These are phyloP conservation scores for Mormyrus proboscirostris DNA, from an alignment of 2,797 vertebrate species.

Conservation along the genomic window DNA sequence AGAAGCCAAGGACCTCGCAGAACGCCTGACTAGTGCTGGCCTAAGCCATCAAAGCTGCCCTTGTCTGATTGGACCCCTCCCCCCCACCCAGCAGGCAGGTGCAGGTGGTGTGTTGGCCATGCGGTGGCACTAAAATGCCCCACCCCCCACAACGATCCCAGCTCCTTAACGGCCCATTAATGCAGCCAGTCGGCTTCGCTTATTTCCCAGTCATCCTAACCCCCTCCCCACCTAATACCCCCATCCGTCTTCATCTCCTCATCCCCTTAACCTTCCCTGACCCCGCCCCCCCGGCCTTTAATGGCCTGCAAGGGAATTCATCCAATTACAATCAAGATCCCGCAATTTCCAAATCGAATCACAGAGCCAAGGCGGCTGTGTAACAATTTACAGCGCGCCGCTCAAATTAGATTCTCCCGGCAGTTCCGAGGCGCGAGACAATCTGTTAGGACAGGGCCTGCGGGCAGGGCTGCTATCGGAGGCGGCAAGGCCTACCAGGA, in stretches of 20 bases:
- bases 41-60: neutral
- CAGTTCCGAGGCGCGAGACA: conserved; percentile 71
- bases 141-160: conserved; percentile 47
- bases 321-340: conserved; percentile 74
- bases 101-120: conserved; percentile 42
- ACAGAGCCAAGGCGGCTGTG: conserved; percentile 56
- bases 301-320: conserved; percentile 79
- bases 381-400: conserved; percentile 67
- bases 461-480: conserved; percentile 38
- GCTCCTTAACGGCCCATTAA: conserved; percentile 65
- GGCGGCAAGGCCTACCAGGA: conserved; percentile 44
- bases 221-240: conserved; percentile 64
- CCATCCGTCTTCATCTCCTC: conserved; percentile 72
- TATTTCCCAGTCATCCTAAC: conserved; percentile 48
- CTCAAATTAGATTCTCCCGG: conserved; percentile 64
- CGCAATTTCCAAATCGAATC: conserved; percentile 68
- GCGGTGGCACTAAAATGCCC: conserved; percentile 51
- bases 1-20: neutral
- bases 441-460: conserved; percentile 69
- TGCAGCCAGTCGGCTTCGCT: conserved; percentile 50
- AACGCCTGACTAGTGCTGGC: neutral
- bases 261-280: conserved; percentile 55
- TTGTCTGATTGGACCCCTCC: neutral
- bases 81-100: neutral
- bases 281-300: conserved; percentile 52